Conservation (phyloP, 2,888 invertebrate genomes). For the Notodonta ziczac region DNA sequence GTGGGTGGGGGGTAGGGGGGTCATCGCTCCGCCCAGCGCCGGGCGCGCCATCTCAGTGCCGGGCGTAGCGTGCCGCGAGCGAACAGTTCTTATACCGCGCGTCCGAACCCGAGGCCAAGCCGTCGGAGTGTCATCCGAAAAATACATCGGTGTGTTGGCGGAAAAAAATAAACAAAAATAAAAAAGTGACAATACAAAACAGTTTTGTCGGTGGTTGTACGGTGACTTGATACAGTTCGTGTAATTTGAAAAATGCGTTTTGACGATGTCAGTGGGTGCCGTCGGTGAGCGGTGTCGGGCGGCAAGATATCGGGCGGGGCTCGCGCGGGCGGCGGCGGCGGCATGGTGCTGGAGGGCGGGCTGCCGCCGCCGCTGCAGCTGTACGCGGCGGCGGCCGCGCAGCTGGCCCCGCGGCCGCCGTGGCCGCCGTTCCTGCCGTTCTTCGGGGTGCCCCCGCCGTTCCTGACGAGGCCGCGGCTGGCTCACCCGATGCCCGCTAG, state of each 20-base stretch:
- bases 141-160: slow-evolving; percentile 29
- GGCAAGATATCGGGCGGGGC: slow-evolving; percentile 68
- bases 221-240: slow-evolving; percentile 12
- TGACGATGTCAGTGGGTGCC: slow-evolving; percentile 8
- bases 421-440: slow-evolving; percentile 87
- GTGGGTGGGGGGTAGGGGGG: slow-evolving; percentile 67
- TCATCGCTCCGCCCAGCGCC: slow-evolving; percentile 66
- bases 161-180: slow-evolving; percentile 34
- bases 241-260: slow-evolving; percentile 9
- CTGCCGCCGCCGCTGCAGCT: slow-evolving; percentile 89
- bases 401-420: slow-evolving; percentile 80
- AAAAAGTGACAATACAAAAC: slow-evolving; percentile 21
- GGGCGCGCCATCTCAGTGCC: slow-evolving; percentile 80
- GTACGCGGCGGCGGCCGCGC: slow-evolving; percentile 89
- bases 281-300: slow-evolving; percentile 52
- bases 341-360: slow-evolving; percentile 88
- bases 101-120: slow-evolving; percentile 27
- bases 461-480: slow-evolving; percentile 76
- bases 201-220: slow-evolving; percentile 12
- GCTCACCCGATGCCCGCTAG: slow-evolving; percentile 71
- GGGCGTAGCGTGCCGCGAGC: slow-evolving; percentile 47
- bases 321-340: slow-evolving; percentile 56
- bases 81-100: slow-evolving; percentile 36
- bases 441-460: slow-evolving; percentile 85
- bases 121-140: slow-evolving; percentile 27